These are phyloP conservation scores for Paelopatides confundens DNA, from an alignment of 53 echinoderm and acorn worm species.

Conservation along the genomic window DNA sequence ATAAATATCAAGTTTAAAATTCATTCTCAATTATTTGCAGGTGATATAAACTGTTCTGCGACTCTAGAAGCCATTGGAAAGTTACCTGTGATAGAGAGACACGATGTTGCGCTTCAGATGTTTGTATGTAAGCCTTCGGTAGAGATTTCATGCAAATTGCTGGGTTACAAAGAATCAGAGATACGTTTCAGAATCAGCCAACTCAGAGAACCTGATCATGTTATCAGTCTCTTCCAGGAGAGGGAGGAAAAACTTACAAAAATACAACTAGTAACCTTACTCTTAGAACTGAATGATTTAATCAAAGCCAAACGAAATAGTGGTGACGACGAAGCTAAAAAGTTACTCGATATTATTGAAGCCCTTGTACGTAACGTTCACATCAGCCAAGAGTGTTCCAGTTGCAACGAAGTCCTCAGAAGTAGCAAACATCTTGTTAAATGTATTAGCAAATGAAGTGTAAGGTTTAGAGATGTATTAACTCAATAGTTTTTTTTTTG, in stretches of 20 bases:
- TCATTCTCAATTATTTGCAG: not conserved
- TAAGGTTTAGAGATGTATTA: no score
- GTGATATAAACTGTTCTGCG: not conserved
- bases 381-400: not conserved
- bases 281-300: not conserved
- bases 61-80: not conserved
- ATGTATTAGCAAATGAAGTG: not conserved
- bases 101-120: not conserved
- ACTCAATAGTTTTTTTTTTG: no score
- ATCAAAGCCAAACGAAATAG: not conserved
- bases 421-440: not conserved
- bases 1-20: no score
- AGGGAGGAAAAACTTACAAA: not conserved
- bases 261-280: not conserved
- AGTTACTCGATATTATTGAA: not conserved
- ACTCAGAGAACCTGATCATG: not conserved
- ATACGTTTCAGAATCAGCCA: not conserved
- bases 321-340: not conserved
- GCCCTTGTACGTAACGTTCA: not conserved
- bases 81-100: not conserved
- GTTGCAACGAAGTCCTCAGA: not conserved
- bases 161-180: not conserved
- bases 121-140: not conserved
- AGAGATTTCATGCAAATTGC: not conserved
- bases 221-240: not conserved